Base-by-base conservation (phyloP, 1,140 invertebrate genomes). In the Aphis gossypii region DNA sequence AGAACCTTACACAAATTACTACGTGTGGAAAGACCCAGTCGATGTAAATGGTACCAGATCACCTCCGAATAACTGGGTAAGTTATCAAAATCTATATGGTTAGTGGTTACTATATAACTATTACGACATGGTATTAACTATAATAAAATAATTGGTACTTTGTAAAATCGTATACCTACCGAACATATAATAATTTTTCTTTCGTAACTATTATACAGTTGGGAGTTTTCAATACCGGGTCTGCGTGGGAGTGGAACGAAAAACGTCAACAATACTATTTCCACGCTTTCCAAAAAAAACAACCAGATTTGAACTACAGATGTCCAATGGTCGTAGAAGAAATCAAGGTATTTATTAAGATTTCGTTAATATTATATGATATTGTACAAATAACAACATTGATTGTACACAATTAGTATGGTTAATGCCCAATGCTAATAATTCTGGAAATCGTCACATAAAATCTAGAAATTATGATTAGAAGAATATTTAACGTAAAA, bases 261-360 rank as follows among this genome's bases (percentile, higher is more conserved):
- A 94, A 95, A 84, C 96, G 97, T 38, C 95, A 96, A 48, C 96
- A 98, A 95, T 98, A 96, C 94, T 98, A 98, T 94, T 95, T 97
- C 2, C 97, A 98, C 95, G 96, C 97, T 94, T 98, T 97, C 94
- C 95, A 96, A 0, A 95, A 95, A 89, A 96, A 96, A 82, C 97
- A 98, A 94, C 97, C 97, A 1, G 97, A 98, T 94, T 95, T 98
- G 0, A 98, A 98, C 95, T 97, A 97, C 94, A 95, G 96, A 30
- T 96, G 97, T 94, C 95, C 95, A 9, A 94, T 95, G 76, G 96
- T 98, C 3, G 95, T 96, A 0, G 95, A 96, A 94, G 96, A 96
- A 94, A 96, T 98, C 95, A 96, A 97, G 95, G 96, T 95, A 94
- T 94, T 94, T 44, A 60, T 21, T 35, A 0, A 7, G 5, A 60